phyloP scores from a whole-genome alignment of 2,113 vertebrate genomes.

The Tetrax tetrax region DNA sequence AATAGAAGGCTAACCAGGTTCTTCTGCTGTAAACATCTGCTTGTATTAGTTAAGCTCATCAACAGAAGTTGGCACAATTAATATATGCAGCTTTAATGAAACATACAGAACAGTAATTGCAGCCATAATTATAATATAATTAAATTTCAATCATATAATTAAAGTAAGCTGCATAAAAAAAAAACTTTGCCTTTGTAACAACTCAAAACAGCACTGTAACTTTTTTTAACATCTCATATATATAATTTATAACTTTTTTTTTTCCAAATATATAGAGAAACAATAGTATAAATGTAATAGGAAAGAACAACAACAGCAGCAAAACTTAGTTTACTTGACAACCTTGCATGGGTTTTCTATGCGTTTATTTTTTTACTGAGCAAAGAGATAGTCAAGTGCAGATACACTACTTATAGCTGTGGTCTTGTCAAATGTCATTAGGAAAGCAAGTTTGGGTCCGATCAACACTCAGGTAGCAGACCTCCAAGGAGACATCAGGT shows the following conservation, averaged over 20 bases:
- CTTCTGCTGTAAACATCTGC: conserved; percentile 61
- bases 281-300: background rate
- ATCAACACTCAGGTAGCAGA: background rate
- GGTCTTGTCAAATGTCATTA: background rate
- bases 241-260: background rate
- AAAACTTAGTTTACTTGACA: background rate
- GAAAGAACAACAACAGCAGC: background rate
- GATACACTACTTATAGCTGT: background rate
- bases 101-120: conserved; percentile 66
- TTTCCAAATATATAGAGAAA: background rate
- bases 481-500: background rate
- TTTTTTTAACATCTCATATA: background rate
- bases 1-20: conserved; percentile 20
- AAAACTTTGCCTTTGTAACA: conserved; percentile 65
- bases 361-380: background rate
- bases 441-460: background rate
- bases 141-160: conserved; percentile 67
- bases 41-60: conserved; percentile 68
- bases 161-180: conserved; percentile 46
- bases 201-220: background rate
- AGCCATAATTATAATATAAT: conserved; percentile 68
- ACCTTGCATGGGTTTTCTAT: background rate
- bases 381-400: background rate
- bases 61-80: conserved; percentile 63
- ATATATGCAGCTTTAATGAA: conserved; percentile 70